Base-by-base conservation (phyloP, 2,113 vertebrate genomes). In the Gavialis gangeticus region DNA sequence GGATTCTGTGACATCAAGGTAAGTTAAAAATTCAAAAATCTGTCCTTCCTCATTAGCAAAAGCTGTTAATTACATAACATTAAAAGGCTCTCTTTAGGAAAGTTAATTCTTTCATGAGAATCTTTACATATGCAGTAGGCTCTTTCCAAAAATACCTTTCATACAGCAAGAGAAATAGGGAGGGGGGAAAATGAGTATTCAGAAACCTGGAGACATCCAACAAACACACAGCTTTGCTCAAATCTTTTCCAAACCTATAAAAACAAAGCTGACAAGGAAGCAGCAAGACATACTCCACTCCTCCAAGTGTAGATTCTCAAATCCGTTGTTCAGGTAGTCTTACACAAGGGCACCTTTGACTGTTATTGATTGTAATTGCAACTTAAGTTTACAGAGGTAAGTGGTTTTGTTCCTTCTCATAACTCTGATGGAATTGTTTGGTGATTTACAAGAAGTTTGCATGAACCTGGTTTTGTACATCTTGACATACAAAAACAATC, bases 11-110 rank as follows among this genome's bases (percentile, higher is more conserved):
- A 87, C 93, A 92, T 59, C 81, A 79, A 30, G 46, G 24, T 87
- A 93, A 87, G 89, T 93, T 84, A 94, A 13, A 75, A 17, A 88
- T 84, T 95, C 58, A 91, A 92, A 75, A 93, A 83, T 69, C 87
- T 92, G 37, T 76, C 89, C 91, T 86, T 81, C 37, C 87, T 88
- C 89, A 46, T 87, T 96, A 79, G 22, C 15, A 77, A 22, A 89
- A 84, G 69, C 64, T 60, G 55, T 79, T 94, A 84, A 91, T 93
- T 94, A 79, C 18, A 14, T 12, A 94, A 94, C 28, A 88, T 6
- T 64, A 60, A 27, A 94, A 60, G 95, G 75, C 21, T 24, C 24
- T 28, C 37, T 85, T 92, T 46, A 27, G 19, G 56, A 87, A 87
- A 37, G 37, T 18, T 79, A 67, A 89, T 92, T 90, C 46, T 46